Evolutionary conservation across 2,797 vertebrate genomes (phyloP).

Genomic region (Decapterus maruadsi): DNA sequence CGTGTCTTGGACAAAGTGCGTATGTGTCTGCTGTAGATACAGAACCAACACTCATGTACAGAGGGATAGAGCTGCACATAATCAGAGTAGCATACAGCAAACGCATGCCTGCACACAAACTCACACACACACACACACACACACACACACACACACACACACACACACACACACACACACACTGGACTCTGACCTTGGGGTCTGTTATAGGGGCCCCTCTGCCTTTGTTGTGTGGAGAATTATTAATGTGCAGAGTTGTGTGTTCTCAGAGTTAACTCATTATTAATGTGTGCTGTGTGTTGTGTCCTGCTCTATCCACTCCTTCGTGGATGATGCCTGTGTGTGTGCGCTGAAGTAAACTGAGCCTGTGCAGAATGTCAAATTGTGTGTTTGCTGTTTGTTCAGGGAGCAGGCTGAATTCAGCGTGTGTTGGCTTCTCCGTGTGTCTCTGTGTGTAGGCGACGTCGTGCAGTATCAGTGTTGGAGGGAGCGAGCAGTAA

Average conservation of each 20-base stretch:
- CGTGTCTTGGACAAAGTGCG: constrained; percentile 35
- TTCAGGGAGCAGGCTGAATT: constrained; percentile 11
- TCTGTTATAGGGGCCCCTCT: constrained; percentile 39
- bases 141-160: constrained; percentile 17
- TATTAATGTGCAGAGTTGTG: constrained; percentile 56
- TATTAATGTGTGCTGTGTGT: constrained; percentile 47
- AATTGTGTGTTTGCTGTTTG: constrained; percentile 23
- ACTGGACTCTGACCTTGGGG: constrained; percentile 61
- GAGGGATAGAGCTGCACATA: constrained; percentile 1
- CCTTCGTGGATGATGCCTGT: constrained; percentile 2
- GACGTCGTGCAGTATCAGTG: constrained; percentile 53
- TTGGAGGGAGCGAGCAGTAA: constrained; percentile 47
- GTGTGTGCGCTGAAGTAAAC: constrained; percentile 2
- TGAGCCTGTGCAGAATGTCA: not conserved
- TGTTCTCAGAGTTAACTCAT: constrained; percentile 47
- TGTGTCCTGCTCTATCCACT: constrained; percentile 5
- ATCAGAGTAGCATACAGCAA: constrained; percentile 21
- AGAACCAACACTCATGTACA: not conserved
- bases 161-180: constrained; percentile 10
- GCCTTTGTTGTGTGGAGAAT: constrained; percentile 66
- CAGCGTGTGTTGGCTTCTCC: constrained; percentile 17
- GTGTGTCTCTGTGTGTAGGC: constrained; percentile 58
- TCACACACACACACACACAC: constrained; percentile 2
- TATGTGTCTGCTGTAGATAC: constrained; percentile 13
- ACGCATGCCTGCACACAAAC: constrained; percentile 14